Base-by-base conservation (phyloP, 2,797 vertebrate species). In the Lithobates sylvaticus region DNA sequence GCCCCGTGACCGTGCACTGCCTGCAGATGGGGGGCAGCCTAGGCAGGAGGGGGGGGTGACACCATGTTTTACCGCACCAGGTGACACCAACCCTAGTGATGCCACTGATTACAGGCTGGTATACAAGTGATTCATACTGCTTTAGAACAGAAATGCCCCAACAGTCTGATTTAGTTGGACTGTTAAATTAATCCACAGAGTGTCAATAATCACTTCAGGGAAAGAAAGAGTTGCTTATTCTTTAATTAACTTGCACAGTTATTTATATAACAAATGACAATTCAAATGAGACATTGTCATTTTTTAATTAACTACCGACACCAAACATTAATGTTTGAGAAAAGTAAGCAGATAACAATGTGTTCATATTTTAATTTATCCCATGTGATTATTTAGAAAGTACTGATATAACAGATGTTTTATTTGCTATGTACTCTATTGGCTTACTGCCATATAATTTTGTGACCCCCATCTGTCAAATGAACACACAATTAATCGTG, bases 261-360 rank as follows among this genome's bases (percentile, higher is more conserved):
- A 15, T 54, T 58, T 81, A 32, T 44, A n/a, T 47, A 72, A 39
- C 61, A 58, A 81, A 50, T 70, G 16, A 70, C 65, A 27, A 29
- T 15, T 34, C 42, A 70, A 81, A 70, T 39, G 34, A 69, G 69
- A 61, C 79, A 58, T 47, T 72, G 29, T 23, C 13, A 34, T 73
- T 54, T 69, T 72, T 61, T 73, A 36, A 81, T 61, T 34, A 81
- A 73, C 71, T 81, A 26, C 32, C 69, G 61, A 72, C 47, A 64
- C 68, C 16, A 71, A 44, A n/a, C 27, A 23, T 70, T 68, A 61
- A 23, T 61, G 54, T n/a, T 61, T 61, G 54, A 72, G 54, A 73
- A 47, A 69, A 81, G 26, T 73, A 73, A 21, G 23, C 72, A 39
- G 39, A 29, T 69, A 68, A 47, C 78, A 68, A 68, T 29, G 47